Evolutionary conservation across 2,113 vertebrate genomes (phyloP), one percentile per base, ranked within the genome.

Genomic region (Gobius niger): DNA sequence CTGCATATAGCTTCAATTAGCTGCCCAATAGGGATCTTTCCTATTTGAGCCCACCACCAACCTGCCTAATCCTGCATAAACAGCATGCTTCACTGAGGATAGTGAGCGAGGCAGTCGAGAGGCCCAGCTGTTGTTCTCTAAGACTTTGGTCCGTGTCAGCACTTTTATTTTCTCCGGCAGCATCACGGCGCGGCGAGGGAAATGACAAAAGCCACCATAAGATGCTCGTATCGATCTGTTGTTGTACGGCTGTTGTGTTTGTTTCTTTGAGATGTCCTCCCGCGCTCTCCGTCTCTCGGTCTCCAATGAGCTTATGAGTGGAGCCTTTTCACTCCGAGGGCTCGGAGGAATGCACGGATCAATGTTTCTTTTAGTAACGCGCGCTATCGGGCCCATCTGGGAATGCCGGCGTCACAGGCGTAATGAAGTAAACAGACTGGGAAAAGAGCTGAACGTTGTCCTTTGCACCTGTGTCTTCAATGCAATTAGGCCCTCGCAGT

Each of bases 191-290:
- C 52, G 24, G 15, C 16, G 64, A 50, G 68, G 61, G 81, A 77
- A 71, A 76, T 75, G 72, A 83, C 76, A 73, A 82, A 34, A 84
- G 68, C 54, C 53, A 53, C 59, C 60, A n/a, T 40, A 34, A 63
- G 74, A 76, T 80, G 53, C 68, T 52, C 63, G 66, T 65, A 87
- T 84, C 74, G 82, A 89, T 83, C 65, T 68, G 71, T 73, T 75
- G 59, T 72, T 78, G 68, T 66, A 60, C 65, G 69, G 41, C 50
- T 9, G 47, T 16, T 75, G 44, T 67, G 44, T 67, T 65, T 77
- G 40, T 78, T 49, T 75, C 60, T 75, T 69, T 67, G 10, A 71
- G 47, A 57, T 75, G 68, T 72, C 75, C 67, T 61, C 73, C 67
- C 41, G 49, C 52, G 56, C 67, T 70, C 72, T 65, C 64, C 9